Evolutionary conservation across 2,888 invertebrate genomes (phyloP).

Genomic region (Helicoverpa assulta): DNA sequence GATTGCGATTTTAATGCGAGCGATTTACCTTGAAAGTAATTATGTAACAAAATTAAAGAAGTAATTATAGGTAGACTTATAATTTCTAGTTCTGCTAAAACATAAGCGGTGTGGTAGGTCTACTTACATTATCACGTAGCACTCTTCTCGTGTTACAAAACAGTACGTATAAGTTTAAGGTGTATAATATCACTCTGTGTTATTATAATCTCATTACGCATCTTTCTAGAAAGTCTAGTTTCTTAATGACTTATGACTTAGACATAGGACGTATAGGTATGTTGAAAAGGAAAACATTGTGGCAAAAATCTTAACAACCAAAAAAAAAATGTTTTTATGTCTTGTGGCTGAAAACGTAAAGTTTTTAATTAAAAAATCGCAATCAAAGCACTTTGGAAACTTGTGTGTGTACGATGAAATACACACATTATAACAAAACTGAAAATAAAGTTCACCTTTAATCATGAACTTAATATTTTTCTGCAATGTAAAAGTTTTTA

Average conservation of each 20-base stretch:
- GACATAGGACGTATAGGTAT: neutral
- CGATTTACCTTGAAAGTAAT: neutral
- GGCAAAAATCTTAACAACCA: too few species aligned
- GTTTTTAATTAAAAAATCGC: too few species aligned
- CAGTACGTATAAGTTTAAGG: neutral
- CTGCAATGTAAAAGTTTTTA: slow-evolving; percentile 14
- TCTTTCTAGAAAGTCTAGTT: neutral
- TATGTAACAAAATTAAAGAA: too few species aligned
- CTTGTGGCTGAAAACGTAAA: too few species aligned
- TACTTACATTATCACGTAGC: neutral
- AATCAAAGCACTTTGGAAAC: neutral
- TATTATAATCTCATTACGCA: neutral
- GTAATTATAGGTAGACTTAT: too few species aligned
- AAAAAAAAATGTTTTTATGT: too few species aligned
- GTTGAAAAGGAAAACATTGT: too few species aligned
- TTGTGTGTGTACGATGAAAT: neutral
- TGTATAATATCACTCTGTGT: neutral
- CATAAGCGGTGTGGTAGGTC: neutral
- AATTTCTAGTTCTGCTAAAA: too few species aligned
- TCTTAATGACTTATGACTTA: neutral
- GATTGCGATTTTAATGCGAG: too few species aligned
- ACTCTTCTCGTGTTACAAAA: neutral
- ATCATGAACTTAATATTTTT: slow-evolving; percentile 3
- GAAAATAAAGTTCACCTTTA: neutral
- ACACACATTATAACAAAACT: neutral